Base-by-base conservation (phyloP, 2,113 vertebrate species). In the Lampris incognitus region DNA sequence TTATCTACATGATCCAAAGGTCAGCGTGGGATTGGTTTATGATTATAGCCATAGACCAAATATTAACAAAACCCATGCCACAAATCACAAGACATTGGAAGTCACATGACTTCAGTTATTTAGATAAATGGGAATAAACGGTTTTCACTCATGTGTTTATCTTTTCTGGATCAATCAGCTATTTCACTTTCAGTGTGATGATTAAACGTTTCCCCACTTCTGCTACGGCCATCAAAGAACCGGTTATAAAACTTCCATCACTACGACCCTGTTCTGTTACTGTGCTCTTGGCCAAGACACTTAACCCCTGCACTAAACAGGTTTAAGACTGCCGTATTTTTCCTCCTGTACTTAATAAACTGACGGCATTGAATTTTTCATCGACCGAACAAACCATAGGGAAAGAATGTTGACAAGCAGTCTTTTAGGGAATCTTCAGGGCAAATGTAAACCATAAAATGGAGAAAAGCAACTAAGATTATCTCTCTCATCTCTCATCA, bases 1-100 rank as follows among this genome's bases (percentile, higher is more conserved):
- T 89, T 86, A 40, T 74, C 82, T 55, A 24, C 52, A 69, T 0
- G 67, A 73, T 75, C 79, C 90, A 91, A 90, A 89, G 90, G 88
- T 90, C 84, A 66, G 70, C 66, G 51, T 78, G 49, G 46, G 11
- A 75, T 58, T 4, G 2, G 38, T 87, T 90, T 85, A 88, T 85
- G 86, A 82, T 73, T 86, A 74, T 55, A 46, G 52, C 61, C 57
- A 50, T 5, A 0, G 41, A 81, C 83, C 72, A 91, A 93, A 90
- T 71, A 93, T 92, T 92, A 92, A 90, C 90, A 11, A 39, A 66
- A 48, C 42, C 9, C 2, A 48, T 11, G 37, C 13, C 6, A 76
- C 65, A 57, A 61, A 36, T 78, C 72, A 83, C 2, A 48, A 79
- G 70, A 76, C 52, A 41, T 8, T 58, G 8, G 3, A 0, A 6